phyloP scores from a whole-genome alignment of 2,797 vertebrate species.

The Coracias cyanogaster region DNA sequence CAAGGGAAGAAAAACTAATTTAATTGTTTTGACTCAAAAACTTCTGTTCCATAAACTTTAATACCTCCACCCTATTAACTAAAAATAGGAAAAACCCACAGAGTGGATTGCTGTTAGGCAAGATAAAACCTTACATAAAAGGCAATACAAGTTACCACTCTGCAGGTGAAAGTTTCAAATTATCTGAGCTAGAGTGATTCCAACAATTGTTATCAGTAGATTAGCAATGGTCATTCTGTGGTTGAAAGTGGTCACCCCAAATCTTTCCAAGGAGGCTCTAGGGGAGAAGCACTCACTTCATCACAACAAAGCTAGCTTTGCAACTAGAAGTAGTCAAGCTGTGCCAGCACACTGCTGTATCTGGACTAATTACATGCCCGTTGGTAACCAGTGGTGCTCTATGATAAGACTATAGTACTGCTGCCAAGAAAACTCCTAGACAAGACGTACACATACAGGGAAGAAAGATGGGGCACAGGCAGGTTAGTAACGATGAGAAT shows the following conservation, averaged over 20 bases:
- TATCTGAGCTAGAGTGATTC: background rate
- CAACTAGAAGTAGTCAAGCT: background rate
- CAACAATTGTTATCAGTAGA: background rate
- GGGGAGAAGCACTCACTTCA: background rate
- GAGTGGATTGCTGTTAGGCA: background rate
- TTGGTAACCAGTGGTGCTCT: background rate
- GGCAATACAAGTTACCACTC: background rate
- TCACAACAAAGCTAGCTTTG: background rate
- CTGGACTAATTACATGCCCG: background rate
- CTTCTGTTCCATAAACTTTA: background rate
- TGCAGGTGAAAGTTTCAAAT: background rate
- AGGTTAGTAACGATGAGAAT: background rate
- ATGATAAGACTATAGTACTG: background rate
- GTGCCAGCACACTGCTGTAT: background rate
- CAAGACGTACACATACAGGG: background rate
- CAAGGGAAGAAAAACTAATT: background rate
- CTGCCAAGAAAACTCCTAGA: background rate
- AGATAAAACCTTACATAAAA: background rate
- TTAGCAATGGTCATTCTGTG: background rate
- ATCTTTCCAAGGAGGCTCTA: background rate
- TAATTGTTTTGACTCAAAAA: background rate
- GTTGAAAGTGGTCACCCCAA: background rate
- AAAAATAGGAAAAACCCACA: background rate
- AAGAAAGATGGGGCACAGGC: background rate
- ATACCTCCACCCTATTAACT: background rate